A percentile compares a stretch with the other conserved stretches of the same genome.
phyloP scores from a whole-genome alignment of 2,797 vertebrate genomes.

The Enteromius unitaeniatus region DNA sequence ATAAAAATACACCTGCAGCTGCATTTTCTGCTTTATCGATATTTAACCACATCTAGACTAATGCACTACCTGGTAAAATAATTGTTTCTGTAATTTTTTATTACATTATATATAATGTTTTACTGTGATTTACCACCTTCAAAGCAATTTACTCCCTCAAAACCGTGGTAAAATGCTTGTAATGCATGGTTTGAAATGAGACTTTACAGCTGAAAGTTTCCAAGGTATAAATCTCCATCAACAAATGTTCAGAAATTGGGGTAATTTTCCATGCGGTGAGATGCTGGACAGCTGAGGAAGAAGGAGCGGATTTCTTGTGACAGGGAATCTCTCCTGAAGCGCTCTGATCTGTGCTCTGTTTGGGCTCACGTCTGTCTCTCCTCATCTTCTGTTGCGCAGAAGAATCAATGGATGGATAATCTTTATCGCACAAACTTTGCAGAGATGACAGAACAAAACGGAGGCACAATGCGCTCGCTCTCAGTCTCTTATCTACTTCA shows the following conservation, averaged over 20 bases:
- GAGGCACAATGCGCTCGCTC: slow-evolving; percentile 13
- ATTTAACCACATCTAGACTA: neutral
- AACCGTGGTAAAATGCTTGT: neutral
- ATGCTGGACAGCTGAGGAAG: neutral
- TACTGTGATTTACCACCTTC: neutral
- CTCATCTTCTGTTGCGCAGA: neutral
- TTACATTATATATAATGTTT: neutral
- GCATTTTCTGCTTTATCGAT: neutral
- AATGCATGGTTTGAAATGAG: neutral
- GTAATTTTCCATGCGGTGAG: neutral
- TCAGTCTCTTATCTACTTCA: slow-evolving; percentile 39
- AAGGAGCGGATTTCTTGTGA: slow-evolving; percentile 18
- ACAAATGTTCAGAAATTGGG: neutral
- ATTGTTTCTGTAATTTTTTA: neutral
- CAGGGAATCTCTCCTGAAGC: neutral
- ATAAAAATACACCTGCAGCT: neutral
- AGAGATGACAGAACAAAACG: slow-evolving; percentile 24
- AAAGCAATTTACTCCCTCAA: neutral
- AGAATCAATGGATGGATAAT: slow-evolving; percentile 26
- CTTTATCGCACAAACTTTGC: slow-evolving; percentile 28
- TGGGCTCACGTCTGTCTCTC: slow-evolving; percentile 7
- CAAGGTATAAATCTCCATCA: neutral
- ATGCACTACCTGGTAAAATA: neutral
- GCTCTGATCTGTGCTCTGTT: slow-evolving; percentile 31
- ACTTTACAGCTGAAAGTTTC: neutral